These are phyloP conservation scores for Phycodurus eques DNA, from an alignment of 2,113 vertebrate genomes.

Conservation along the genomic window DNA sequence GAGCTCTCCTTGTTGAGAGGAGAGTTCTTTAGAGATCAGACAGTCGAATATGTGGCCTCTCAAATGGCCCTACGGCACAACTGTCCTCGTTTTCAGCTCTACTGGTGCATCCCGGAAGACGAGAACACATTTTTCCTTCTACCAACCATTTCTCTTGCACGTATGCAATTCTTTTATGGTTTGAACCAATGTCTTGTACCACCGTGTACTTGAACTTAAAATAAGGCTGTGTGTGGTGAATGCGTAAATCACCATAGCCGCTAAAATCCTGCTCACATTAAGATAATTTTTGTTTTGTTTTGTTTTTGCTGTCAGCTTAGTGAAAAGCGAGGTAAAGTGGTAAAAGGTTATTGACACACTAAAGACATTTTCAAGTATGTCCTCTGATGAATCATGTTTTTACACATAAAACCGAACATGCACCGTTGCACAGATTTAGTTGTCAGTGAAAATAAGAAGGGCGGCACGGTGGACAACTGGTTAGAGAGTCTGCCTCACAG, in stretches of 20 bases:
- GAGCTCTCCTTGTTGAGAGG: conserved; percentile 43
- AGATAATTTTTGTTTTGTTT: conserved; percentile 16
- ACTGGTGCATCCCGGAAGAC: conserved; percentile 49
- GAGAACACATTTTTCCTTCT: conserved; percentile 54
- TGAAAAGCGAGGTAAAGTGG: conserved; percentile 36
- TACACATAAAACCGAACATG: too few species aligned
- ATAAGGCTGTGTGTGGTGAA: not conserved
- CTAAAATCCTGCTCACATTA: too few species aligned
- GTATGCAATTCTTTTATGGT: not conserved
- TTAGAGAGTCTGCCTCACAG: too few species aligned
- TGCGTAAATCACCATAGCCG: too few species aligned
- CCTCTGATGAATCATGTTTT: too few species aligned
- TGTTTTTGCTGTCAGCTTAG: conserved; percentile 45
- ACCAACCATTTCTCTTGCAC: not conserved
- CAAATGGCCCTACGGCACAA: conserved; percentile 53
- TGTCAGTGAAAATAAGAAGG: too few species aligned
- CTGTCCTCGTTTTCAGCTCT: conserved; percentile 68
- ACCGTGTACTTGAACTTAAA: not conserved
- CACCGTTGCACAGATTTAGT: too few species aligned
- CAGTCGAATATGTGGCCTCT: conserved; percentile 55
- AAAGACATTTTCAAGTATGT: conserved; percentile 15
- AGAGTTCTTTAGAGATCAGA: conserved; percentile 61
- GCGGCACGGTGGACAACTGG: too few species aligned
- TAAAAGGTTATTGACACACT: conserved; percentile 31
- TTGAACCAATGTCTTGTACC: not conserved